A percentile compares a stretch with the other conserved stretches of the same genome.
These are phyloP conservation scores for Acanthurus tractus DNA, from an alignment of 2,797 vertebrate genomes.

Conservation along the genomic window DNA sequence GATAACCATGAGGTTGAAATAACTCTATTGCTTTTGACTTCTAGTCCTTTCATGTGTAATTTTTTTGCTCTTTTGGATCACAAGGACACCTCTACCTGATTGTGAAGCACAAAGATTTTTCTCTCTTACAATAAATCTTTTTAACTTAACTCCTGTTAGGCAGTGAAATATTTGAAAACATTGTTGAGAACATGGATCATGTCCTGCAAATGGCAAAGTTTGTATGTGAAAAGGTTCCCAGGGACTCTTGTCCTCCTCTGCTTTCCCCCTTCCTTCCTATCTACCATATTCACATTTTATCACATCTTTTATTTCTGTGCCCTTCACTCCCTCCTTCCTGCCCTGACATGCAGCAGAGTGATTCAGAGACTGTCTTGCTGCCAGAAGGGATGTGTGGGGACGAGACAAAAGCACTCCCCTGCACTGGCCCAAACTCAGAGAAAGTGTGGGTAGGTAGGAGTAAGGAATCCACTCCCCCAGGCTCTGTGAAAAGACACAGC, in stretches of 20 bases:
- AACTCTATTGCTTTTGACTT: neutral
- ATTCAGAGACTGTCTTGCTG: slow-evolving; percentile 64
- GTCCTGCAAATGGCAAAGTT: neutral
- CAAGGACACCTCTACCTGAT: neutral
- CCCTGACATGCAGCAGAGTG: slow-evolving; percentile 65
- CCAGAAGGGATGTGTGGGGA: slow-evolving; percentile 69
- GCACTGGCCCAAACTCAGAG: slow-evolving; percentile 41
- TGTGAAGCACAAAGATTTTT: neutral
- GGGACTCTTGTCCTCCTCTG: neutral
- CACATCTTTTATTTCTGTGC: slow-evolving; percentile 29
- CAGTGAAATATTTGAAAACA: neutral
- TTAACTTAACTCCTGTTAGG: no score
- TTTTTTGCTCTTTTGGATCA: neutral
- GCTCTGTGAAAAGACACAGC: slow-evolving; percentile 49
- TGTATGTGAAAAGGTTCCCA: neutral
- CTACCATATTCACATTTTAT: slow-evolving; percentile 8
- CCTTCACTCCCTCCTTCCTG: slow-evolving; percentile 57
- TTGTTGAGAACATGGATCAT: neutral
- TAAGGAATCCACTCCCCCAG: slow-evolving; percentile 69
- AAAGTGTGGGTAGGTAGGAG: slow-evolving; percentile 40
- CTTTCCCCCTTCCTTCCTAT: neutral
- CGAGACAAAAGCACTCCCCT: slow-evolving; percentile 57
- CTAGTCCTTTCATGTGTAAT: neutral
- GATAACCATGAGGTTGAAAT: neutral
- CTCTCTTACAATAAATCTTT: neutral